A percentile compares a stretch with the other conserved stretches of the same genome.
Conservation (phyloP, 2,888 invertebrate genomes). For the Stenurella melanura region DNA sequence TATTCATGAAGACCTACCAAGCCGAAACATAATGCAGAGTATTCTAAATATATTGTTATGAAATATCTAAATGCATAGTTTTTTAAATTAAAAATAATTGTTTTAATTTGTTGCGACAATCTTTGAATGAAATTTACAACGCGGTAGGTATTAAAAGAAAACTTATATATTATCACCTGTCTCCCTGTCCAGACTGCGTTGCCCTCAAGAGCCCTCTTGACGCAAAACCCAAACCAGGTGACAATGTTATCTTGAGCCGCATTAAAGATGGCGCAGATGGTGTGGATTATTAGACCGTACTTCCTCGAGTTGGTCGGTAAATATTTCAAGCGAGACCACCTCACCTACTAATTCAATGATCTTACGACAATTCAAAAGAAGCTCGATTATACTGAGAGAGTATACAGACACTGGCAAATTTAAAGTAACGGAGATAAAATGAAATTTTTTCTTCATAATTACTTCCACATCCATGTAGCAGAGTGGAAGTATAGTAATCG, state of each 20-base stretch:
- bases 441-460: too few species aligned
- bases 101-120: too few species aligned
- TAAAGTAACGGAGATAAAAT: too few species aligned
- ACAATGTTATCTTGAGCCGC: slow-evolving; percentile 39
- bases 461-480: too few species aligned
- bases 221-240: slow-evolving; percentile 37
- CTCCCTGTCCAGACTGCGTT: neutral
- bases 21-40: too few species aligned
- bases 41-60: too few species aligned
- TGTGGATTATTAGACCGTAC: slow-evolving; percentile 46
- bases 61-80: too few species aligned
- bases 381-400: neutral
- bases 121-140: neutral
- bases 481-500: too few species aligned
- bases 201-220: slow-evolving; percentile 1
- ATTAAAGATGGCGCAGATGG: slow-evolving; percentile 41
- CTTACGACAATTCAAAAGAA: neutral
- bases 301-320: slow-evolving; percentile 39
- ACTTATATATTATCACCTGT: too few species aligned
- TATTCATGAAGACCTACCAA: too few species aligned
- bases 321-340: slow-evolving; percentile 39
- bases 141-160: neutral
- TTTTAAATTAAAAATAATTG: too few species aligned
- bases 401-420: too few species aligned
- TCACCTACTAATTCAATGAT: slow-evolving; percentile 25